Conservation (phyloP, 2,888 invertebrate genomes). For the Willowsia nigromaculata region DNA sequence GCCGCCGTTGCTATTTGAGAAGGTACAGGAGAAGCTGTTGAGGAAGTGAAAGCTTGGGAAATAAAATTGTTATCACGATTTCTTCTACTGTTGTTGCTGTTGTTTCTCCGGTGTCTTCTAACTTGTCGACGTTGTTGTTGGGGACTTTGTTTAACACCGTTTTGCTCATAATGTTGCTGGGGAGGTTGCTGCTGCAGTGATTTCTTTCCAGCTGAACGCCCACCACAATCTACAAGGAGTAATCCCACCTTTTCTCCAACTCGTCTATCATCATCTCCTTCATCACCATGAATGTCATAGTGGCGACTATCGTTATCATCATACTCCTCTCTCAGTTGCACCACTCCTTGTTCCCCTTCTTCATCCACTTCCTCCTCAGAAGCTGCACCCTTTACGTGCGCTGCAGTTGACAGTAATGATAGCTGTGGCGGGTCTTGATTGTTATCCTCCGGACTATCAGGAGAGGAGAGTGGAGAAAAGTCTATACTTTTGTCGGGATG, state of each 20-base stretch:
- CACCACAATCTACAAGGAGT: background rate
- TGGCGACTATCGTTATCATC: constrained; percentile 12
- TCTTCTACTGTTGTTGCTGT: constrained; percentile 28
- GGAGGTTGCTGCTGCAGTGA: constrained; percentile 11
- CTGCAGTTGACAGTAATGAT: constrained; percentile 1
- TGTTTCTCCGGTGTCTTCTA: constrained; percentile 41
- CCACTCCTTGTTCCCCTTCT: background rate
- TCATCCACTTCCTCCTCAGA: constrained; percentile 35
- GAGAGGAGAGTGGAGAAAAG: constrained; percentile 64
- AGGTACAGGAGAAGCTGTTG: constrained; percentile 9
- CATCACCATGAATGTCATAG: constrained; percentile 43
- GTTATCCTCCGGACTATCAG: constrained; percentile 59
- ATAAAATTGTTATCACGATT: constrained; percentile 61
- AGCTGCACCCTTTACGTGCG: constrained; percentile 13
- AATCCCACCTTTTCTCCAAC: constrained; percentile 35
- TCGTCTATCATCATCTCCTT: constrained; percentile 35
- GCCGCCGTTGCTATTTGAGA: background rate
- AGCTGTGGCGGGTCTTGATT: background rate
- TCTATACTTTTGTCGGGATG: constrained; percentile 44
- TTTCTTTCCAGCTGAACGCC: constrained; percentile 50
- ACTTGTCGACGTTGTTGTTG: constrained; percentile 37
- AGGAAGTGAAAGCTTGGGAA: constrained; percentile 36
- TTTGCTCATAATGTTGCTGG: background rate
- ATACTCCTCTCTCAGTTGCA: background rate
- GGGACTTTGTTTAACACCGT: constrained; percentile 20